Conservation (phyloP, 2,113 vertebrate species). For the Chaetura pelagica region DNA sequence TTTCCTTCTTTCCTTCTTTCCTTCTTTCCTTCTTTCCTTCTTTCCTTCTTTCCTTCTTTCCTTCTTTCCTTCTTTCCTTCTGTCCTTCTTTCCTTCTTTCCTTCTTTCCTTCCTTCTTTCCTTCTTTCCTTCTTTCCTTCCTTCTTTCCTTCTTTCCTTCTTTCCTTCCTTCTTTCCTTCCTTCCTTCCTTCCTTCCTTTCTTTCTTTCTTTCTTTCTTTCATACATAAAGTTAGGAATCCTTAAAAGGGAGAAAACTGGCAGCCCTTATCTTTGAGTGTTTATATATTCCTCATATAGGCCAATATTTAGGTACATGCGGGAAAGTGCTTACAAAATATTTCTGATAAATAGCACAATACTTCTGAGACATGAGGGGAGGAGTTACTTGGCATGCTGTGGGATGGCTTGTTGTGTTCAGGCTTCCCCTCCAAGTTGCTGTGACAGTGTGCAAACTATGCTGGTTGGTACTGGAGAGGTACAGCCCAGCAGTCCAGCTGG, state of each 20-base stretch:
- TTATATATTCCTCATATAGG: neutral
- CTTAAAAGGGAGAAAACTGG: neutral
- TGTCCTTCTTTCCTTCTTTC: too few species aligned
- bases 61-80: too few species aligned
- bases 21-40: too few species aligned
- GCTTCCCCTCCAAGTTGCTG: neutral
- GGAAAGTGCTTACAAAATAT: neutral
- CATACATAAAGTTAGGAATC: neutral
- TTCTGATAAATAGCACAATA: neutral
- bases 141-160: too few species aligned
- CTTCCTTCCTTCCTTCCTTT: too few species aligned
- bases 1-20: too few species aligned
- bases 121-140: too few species aligned
- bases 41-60: too few species aligned
- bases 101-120: too few species aligned
- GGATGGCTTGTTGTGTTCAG: neutral
- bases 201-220: too few species aligned
- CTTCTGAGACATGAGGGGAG: neutral
- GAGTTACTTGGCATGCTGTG: neutral
- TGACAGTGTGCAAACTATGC: neutral
- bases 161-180: too few species aligned
- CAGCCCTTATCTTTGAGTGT: neutral
- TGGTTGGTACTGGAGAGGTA: fast-evolving
- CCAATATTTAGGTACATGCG: neutral
- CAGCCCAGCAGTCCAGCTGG: neutral